Conservation (phyloP, 1,140 invertebrate species). For the Drosophila tristis region DNA sequence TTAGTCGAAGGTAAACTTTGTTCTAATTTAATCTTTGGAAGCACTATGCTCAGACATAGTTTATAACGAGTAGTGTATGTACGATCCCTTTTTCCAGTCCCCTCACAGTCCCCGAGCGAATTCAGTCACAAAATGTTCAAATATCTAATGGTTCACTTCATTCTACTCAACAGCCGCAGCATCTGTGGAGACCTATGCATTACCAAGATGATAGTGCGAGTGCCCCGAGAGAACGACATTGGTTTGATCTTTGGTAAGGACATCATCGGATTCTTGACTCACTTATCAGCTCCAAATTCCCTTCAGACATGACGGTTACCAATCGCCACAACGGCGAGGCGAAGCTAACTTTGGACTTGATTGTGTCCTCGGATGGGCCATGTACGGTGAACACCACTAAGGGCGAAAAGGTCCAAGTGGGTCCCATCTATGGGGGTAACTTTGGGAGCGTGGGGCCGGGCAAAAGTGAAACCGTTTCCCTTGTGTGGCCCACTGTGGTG, state of each 20-base stretch:
- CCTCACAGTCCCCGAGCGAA: background rate
- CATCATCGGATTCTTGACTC: too few species aligned
- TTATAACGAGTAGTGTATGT: too few species aligned
- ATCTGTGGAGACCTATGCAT: slow-evolving; percentile 32
- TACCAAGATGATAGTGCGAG: slow-evolving; percentile 59
- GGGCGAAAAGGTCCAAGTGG: slow-evolving; percentile 40
- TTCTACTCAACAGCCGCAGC: slow-evolving; percentile 11
- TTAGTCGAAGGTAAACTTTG: too few species aligned
- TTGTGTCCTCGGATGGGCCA: slow-evolving; percentile 47
- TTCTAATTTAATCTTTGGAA: too few species aligned
- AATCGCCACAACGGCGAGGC: slow-evolving; percentile 35
- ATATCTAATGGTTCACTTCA: slow-evolving; percentile 32
- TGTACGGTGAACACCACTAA: slow-evolving; percentile 61
- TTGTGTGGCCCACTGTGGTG: slow-evolving; percentile 78
- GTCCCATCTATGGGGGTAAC: slow-evolving; percentile 62
- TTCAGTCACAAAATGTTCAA: slow-evolving; percentile 51
- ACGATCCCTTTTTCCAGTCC: too few species aligned
- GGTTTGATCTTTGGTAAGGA: slow-evolving; percentile 71
- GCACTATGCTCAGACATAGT: too few species aligned
- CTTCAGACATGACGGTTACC: slow-evolving; percentile 57
- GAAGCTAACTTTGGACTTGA: slow-evolving; percentile 52
- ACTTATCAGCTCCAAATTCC: background rate
- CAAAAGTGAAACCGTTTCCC: slow-evolving; percentile 56
- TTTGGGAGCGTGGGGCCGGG: slow-evolving; percentile 66
- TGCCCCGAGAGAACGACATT: slow-evolving; percentile 63